Evolutionary conservation across 30 jellyfish, hydroid and myxozoan species (phyloP), one percentile per base, ranked within the genome.

Genomic region (Sanderia malayensis): DNA sequence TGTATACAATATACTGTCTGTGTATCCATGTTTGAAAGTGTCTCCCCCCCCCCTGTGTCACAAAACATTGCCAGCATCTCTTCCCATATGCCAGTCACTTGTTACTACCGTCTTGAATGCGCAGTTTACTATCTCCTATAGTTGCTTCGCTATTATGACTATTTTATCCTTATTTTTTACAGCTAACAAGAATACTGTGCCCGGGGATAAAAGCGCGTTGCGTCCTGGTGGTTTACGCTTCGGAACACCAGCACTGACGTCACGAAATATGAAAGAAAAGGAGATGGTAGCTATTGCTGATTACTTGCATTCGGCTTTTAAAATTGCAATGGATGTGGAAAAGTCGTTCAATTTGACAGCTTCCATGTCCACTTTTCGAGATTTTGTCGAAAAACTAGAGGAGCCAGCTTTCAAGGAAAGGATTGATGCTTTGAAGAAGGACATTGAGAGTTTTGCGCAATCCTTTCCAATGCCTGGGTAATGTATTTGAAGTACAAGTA

Each of bases 201-300:
- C 95, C 9, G 95, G 95, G 18, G 95, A 84, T 59, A 76, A 53
- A 55, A 84, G 95, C 46, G 95, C 95, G 6, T 44, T 84, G 58
- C 81, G 95, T 11, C 95, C 95, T 2, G 82, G 95, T 31, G 95
- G 95, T 20, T 32, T 84, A 23, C 70, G 95, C 23, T 25, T 84
- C 47, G 95, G 95, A 1, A 49, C 94, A 19, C 95, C 95, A 20
- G 95, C 95, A 2, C 74, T 84, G 46, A 84, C 95, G 22, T 65
- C 95, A 28, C 86, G 95, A 15, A 61, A 62, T 31, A 22, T 84
- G 27, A 28, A 9, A 4, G 95, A 65, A 60, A 29, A 32, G 2
- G 95, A 84, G 24, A 66, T 84, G 84, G 31, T 18, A 29, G 31
- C 17, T n/a, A 94, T 83, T 0, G 92, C 69, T 10, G 67, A 47